Evolutionary conservation across 2,113 vertebrate species (phyloP), one percentile per base, ranked within the genome.

Genomic region (Equus quagga): DNA sequence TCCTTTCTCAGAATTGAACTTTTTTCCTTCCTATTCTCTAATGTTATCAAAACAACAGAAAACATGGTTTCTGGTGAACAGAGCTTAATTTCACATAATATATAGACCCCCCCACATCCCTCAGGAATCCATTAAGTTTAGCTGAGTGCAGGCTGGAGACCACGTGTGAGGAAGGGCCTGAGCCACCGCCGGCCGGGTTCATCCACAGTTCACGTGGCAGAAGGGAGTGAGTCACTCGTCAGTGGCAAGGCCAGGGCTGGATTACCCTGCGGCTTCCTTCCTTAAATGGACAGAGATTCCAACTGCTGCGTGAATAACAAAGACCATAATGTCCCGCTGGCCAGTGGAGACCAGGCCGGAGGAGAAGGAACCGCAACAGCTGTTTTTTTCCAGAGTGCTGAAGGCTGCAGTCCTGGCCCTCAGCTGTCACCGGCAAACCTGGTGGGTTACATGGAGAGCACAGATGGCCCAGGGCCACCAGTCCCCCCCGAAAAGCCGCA

Each of bases 271-370:
- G 19, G 95, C 95, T 97, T 82, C 97, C 97, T 98, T 98, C 98
- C 98, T 98, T 97, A 97, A 91, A 98, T 92, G 96, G 98, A 62
- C 96, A 97, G 97, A 96, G 97, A 96, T 96, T 96, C 98, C 97
- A 96, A 94, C 97, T 89, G 98, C 97, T 75, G 92, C 5, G 8
- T 94, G 97, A 96, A 95, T 92, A 96, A 97, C 97, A 97, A 97
- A 97, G 97, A 73, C 96, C 76, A 87, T 94, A 92, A 97, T 97
- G 97, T 97, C 96, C 97, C 95, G 5, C 92, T 90, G 23, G n/a
- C 96, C 96, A 83, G 11, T 46, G 94, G 96, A 91, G 95, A 46
- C 33, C 87, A 44, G 83, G 81, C 95, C 83, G 41, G 93, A 9
- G 2, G 95, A 96, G 60, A 69, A 97, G 97, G 93, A n/a, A 88